phyloP scores from a whole-genome alignment of 2,797 vertebrate genomes.

The Microtus californicus region DNA sequence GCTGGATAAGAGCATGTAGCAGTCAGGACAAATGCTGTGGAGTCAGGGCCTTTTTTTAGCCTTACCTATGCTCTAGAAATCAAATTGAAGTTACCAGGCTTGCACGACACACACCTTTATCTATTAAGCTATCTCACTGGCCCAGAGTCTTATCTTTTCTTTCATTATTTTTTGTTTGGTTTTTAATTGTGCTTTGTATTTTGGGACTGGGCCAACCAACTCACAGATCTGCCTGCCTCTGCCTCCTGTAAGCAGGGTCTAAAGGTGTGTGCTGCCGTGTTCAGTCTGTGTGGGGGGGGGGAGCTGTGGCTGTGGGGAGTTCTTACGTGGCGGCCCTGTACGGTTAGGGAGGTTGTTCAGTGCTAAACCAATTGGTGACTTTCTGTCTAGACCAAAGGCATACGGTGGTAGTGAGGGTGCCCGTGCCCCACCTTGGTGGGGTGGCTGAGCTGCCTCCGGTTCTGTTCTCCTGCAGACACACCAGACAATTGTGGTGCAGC shows the following conservation, averaged over 20 bases:
- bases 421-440: no score
- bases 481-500: conserved; percentile 94
- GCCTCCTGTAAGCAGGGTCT: no score
- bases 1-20: background rate
- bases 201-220: background rate
- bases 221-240: background rate
- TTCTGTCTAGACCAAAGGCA: background rate
- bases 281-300: background rate
- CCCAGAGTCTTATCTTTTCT: background rate
- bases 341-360: background rate
- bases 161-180: background rate
- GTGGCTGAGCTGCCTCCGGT: background rate
- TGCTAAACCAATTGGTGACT: background rate
- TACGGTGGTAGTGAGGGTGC: background rate
- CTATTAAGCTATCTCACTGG: background rate
- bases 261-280: no score
- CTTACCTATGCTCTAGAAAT: background rate
- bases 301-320: background rate
- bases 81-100: background rate
- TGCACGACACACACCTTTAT: background rate
- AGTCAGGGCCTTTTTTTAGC: background rate
- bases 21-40: background rate
- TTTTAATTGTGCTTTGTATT: background rate
- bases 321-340: background rate
- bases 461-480: conserved; percentile 90